Conservation (phyloP, 1,140 invertebrate genomes). For the Branchinecta lynchi region DNA sequence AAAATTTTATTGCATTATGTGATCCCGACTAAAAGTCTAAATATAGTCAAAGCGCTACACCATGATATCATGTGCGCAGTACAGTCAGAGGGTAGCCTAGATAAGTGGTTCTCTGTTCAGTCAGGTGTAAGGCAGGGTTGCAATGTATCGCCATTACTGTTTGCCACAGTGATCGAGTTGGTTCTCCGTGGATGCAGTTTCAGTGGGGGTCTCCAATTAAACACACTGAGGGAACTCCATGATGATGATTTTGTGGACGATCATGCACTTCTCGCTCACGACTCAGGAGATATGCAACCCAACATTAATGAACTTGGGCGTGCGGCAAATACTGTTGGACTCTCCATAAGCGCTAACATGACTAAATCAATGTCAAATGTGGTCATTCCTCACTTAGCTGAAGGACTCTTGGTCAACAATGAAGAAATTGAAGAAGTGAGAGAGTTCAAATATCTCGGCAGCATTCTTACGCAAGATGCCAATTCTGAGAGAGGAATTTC, state of each 20-base stretch:
- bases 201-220: background rate
- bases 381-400: no score
- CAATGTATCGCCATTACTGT: background rate
- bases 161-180: background rate
- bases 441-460: no score
- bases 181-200: background rate
- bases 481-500: no score
- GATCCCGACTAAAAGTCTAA: background rate
- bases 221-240: background rate
- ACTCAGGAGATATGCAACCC: background rate
- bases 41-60: slow-evolving; percentile 10
- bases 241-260: background rate
- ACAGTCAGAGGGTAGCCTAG: background rate
- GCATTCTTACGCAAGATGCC: no score
- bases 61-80: slow-evolving; percentile 1
- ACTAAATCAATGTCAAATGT: no score
- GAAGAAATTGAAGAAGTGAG: no score
- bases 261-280: background rate
- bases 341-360: no score
- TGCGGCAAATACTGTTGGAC: no score
- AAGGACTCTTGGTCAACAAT: no score
- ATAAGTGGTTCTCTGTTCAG: background rate
- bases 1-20: background rate
- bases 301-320: no score
- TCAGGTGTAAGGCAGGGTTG: slow-evolving; percentile 8